Conservation (phyloP, 2,113 vertebrate genomes). For the Noctilio leporinus region DNA sequence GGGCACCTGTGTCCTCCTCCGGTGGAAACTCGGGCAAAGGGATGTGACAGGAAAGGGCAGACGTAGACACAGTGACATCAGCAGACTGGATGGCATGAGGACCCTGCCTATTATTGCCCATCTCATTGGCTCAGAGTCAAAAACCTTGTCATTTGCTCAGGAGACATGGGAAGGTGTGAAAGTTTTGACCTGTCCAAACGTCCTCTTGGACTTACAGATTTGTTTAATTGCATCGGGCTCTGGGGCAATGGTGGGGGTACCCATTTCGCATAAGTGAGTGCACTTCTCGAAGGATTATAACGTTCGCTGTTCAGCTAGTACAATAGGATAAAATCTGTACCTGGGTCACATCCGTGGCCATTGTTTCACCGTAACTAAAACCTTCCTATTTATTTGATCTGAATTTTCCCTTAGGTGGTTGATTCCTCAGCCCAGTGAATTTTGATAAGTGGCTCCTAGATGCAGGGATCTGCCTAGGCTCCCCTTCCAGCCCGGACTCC, state of each 20-base stretch:
- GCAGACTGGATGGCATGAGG: neutral
- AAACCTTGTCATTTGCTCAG: neutral
- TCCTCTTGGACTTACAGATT: neutral
- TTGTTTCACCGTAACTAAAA: neutral
- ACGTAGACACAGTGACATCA: neutral
- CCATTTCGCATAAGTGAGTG: neutral
- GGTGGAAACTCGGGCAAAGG: neutral
- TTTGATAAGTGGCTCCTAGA: neutral
- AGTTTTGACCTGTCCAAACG: neutral
- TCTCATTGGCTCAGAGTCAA: neutral
- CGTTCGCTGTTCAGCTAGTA: neutral
- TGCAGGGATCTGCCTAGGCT: neutral
- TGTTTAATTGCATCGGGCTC: neutral
- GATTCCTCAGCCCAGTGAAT: neutral
- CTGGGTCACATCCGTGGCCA: neutral
- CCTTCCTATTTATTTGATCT: neutral
- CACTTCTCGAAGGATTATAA: neutral
- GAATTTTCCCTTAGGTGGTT: neutral
- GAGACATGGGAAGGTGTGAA: neutral
- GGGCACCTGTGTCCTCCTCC: neutral
- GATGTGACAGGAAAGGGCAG: neutral
- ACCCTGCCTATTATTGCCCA: accelerated
- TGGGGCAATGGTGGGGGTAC: neutral
- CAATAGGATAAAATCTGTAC: neutral
- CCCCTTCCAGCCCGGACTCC: neutral